Evolutionary conservation across 1,140 invertebrate genomes (phyloP), one percentile per base, ranked within the genome.

Genomic region (Halotydeus destructor): DNA sequence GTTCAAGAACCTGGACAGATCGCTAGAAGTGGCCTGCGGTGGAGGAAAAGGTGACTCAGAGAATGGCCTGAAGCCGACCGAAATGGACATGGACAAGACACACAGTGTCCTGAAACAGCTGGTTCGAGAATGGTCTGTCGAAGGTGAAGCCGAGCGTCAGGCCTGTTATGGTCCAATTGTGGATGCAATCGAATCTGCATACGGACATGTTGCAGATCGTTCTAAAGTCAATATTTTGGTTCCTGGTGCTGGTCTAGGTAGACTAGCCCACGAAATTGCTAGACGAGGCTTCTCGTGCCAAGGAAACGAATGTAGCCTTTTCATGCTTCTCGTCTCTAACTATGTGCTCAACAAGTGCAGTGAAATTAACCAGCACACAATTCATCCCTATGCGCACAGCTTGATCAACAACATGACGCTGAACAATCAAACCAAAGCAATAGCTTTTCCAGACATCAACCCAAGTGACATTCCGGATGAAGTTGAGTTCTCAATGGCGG

Each of bases 261-360:
- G 93, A 44, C 63, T 98, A 1, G 79, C 85, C 0, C 94, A 78
- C 64, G 91, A 98, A 63, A 74, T 98, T 11, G 85, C 88, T 0
- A 70, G 68, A 46, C 62, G 72, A 30, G 91, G 89, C 4, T 97
- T 78, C 58, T 71, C 67, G 5, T 93, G 86, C 54, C 81, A 96
- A 64, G 93, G 89, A 47, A 98, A 97, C 57, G 91, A 98, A 64
- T 94, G 89, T 61, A 89, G 83, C 28, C 69, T 96, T 2, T 94
- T 89, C 56, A 97, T 98, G 91, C 62, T 97, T 1, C 81, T 97
- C 52, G 79, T 84, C 1, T 91, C 88, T 19, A 86, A 91, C 61
- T 96, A 89, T 63, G 74, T 96, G 35, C 64, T 96, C 12, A 96
- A 96, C 61, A 76, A 76, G 69, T 88, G 50, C 54, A 54, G 45